These are phyloP conservation scores for Allobates femoralis DNA, from an alignment of 2,797 vertebrate genomes.

Conservation along the genomic window DNA sequence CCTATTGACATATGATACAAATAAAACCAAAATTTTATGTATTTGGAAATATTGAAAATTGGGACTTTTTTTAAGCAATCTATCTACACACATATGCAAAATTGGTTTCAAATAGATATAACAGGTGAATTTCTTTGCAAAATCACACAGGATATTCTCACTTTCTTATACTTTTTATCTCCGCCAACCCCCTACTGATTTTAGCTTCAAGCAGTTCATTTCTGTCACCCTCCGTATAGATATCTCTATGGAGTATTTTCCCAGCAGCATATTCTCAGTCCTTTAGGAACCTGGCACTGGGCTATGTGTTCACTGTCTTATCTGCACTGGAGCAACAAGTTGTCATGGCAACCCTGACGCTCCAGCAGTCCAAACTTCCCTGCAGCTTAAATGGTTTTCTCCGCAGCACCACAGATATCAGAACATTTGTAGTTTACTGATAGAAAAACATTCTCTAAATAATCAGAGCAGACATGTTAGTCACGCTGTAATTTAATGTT, in stretches of 20 bases:
- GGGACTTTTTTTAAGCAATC: no score
- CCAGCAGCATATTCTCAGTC: conserved; percentile 2
- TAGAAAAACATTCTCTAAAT: conserved; percentile 3
- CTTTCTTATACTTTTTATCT: background rate
- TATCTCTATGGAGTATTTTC: background rate
- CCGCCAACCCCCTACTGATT: background rate
- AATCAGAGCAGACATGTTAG: background rate
- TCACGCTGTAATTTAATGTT: background rate
- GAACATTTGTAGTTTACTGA: background rate
- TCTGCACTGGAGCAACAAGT: conserved; percentile 32
- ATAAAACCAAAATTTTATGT: no score
- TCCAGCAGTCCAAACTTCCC: conserved; percentile 27
- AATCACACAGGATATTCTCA: background rate
- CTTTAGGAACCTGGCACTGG: conserved; percentile 2
- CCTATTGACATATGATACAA: no score
- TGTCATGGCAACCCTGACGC: conserved; percentile 46
- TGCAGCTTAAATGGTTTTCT: conserved; percentile 16
- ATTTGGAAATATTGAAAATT: no score
- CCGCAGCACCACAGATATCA: conserved; percentile 6
- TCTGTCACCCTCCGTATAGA: background rate
- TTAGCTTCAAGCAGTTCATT: conserved; percentile 14
- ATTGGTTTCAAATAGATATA: background rate
- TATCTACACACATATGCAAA: background rate
- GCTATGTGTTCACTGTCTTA: background rate
- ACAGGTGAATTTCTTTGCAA: background rate